These are phyloP conservation scores for Gymnocheta viridis DNA, from an alignment of 2,888 invertebrate species.

Conservation along the genomic window DNA sequence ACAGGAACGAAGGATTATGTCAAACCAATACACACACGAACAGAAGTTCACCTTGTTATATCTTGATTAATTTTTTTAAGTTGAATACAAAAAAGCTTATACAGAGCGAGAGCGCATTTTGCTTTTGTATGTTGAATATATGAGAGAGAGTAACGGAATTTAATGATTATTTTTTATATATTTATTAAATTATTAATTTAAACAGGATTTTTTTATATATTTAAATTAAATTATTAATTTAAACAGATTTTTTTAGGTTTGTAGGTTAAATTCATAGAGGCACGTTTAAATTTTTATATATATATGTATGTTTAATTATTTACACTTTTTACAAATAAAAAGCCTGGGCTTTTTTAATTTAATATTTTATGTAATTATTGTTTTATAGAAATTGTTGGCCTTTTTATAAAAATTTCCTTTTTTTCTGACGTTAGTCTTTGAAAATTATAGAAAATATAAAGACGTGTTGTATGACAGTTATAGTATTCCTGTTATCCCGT, in stretches of 20 bases:
- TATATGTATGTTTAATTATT: conserved; percentile 38
- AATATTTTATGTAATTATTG: neutral
- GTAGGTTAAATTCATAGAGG: conserved; percentile 57
- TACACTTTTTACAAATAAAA: conserved; percentile 65
- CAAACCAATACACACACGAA: conserved; percentile 3
- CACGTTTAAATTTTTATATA: conserved; percentile 52
- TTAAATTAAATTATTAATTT: conserved; percentile 14
- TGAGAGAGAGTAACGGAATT: conserved; percentile 6
- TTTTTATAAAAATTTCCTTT: neutral
- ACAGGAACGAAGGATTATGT: neutral
- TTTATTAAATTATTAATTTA: conserved; percentile 15
- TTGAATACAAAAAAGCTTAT: neutral
- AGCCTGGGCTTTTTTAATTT: neutral
- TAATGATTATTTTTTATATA: conserved; percentile 1
- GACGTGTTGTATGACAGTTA: neutral
- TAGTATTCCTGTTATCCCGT: neutral
- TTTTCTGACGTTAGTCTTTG: conserved; percentile 35
- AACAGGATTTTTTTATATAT: neutral
- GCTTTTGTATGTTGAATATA: neutral
- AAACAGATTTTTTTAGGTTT: conserved; percentile 1
- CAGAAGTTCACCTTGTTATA: conserved; percentile 26
- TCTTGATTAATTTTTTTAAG: neutral
- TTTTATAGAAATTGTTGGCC: conserved; percentile 6
- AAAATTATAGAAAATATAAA: neutral
- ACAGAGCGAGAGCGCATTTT: neutral